Evolutionary conservation across 2,888 invertebrate species (phyloP).

Genomic region (Plebejus anna): DNA sequence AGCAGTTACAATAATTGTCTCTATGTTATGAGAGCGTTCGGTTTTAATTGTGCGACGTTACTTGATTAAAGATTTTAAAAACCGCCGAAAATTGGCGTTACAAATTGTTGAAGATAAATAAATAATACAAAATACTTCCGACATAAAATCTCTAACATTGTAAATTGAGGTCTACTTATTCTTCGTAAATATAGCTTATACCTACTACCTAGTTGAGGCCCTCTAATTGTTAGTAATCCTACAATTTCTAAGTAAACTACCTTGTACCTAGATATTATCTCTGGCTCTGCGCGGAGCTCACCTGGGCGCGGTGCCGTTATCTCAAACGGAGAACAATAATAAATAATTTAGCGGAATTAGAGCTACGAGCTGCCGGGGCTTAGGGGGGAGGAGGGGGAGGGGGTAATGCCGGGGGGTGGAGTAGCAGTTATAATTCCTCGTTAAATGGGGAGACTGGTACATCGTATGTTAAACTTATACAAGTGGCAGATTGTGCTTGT

Average conservation of each 20-base stretch:
- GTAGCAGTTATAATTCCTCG: not conserved
- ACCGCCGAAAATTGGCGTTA: not conserved
- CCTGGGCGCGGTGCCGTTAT: conserved; percentile 33
- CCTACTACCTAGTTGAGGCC: not conserved
- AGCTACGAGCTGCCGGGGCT: conserved; percentile 26
- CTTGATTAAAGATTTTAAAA: not conserved
- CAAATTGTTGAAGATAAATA: not conserved
- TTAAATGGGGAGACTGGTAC: not conserved
- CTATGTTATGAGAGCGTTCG: not conserved
- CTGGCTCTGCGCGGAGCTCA: not conserved
- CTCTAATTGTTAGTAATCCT: no score
- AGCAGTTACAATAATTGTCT: conserved; percentile 5
- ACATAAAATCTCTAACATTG: not conserved
- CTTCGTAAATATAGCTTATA: not conserved
- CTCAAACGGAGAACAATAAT: conserved; percentile 28
- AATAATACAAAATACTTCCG: not conserved
- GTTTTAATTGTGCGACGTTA: conserved; percentile 4
- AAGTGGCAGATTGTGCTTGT: no score
- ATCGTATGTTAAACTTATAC: not conserved
- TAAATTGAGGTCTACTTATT: not conserved
- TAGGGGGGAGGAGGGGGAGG: not conserved
- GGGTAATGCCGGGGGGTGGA: not conserved
- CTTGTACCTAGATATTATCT: not conserved
- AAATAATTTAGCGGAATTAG: conserved; percentile 33
- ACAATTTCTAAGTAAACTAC: not conserved